Evolutionary conservation across 1,140 invertebrate species (phyloP).

Genomic region (Drosophila oshimai): DNA sequence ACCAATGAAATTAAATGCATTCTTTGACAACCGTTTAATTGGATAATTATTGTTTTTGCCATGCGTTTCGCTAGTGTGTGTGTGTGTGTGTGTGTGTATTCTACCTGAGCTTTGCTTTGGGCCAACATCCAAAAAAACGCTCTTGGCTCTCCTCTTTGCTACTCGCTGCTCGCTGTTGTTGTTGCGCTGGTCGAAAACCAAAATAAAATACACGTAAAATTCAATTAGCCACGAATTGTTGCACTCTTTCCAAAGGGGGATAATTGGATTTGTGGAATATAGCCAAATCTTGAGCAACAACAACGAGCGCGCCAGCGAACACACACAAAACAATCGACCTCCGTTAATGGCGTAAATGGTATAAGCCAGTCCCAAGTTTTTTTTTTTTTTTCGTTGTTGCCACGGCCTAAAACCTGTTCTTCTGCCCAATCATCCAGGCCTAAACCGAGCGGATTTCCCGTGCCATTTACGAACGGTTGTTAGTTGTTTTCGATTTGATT

Average conservation of each 20-base stretch:
- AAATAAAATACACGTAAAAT: slow-evolving; percentile 65
- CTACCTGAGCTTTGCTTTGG: slow-evolving; percentile 46
- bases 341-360: slow-evolving; percentile 74
- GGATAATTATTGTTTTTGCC: slow-evolving; percentile 64
- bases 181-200: slow-evolving; percentile 49
- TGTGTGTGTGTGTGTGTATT: slow-evolving; percentile 43
- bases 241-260: slow-evolving; percentile 43
- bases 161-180: slow-evolving; percentile 58
- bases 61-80: slow-evolving; percentile 11
- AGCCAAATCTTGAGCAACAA: slow-evolving; percentile 60
- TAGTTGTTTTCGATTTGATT: slow-evolving; percentile 6
- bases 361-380: slow-evolving; percentile 77
- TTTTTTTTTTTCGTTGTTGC: slow-evolving; percentile 45
- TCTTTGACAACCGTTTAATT: slow-evolving; percentile 67
- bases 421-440: slow-evolving; percentile 57
- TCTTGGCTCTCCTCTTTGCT: slow-evolving; percentile 36
- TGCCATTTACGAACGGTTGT: background rate
- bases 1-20: slow-evolving; percentile 66
- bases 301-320: slow-evolving; percentile 13
- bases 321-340: slow-evolving; percentile 74
- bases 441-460: slow-evolving; percentile 18
- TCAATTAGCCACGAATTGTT: slow-evolving; percentile 72
- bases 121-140: slow-evolving; percentile 14
- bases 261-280: slow-evolving; percentile 68
- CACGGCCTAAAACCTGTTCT: slow-evolving; percentile 75